Base-by-base conservation (phyloP, 1,140 invertebrate species). In the Chironomus tepperi region DNA sequence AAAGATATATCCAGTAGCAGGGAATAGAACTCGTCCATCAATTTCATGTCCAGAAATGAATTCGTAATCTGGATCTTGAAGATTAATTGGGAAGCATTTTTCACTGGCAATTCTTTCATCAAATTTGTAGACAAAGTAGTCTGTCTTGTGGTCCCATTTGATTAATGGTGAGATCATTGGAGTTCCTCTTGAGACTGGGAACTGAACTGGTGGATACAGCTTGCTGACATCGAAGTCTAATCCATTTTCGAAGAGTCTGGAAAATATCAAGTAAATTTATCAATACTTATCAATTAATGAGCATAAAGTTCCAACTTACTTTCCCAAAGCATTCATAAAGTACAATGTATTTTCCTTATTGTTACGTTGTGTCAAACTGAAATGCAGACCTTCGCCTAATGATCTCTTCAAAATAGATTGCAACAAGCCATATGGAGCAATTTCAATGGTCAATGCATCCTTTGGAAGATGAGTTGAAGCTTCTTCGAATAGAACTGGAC, bases 1-100 rank as follows among this genome's bases (percentile, higher is more conserved):
- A n/a, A 84, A 74, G 65, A 88, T 76, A 77, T 88, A 94, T 64
- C 91, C 91, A 42, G 91, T 92, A 0, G 91, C 92, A 15, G 93
- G 93, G 76, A 89, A 88, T 0, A 93, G 78, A 76, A 89, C 88
- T 75, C 91, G 84, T 57, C 47, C 87, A 81, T 94, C 91, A 76
- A 94, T 91, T 3, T 87, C 83, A 78, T 95, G 91, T 19, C 90
- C 91, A 12, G 81, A 77, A 75, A 89, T 85, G 78, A 85, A 94
- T 42, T 86, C 81, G 77, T 86, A 87, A 18, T 86, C 85, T 7
- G 84, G 84, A 74, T 88, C 83, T 6, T 77, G 79, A 0, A 88
- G 75, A 16, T 84, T 80, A 65, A 88, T 74, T 34, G 42, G 6
- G 34, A 75, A 42, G 42, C 24, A 16, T 42, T 70, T 74, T 73